Evolutionary conservation across 2,888 invertebrate species (phyloP), one percentile per base, ranked within the genome.

Genomic region (Habrosyne pyritoides): DNA sequence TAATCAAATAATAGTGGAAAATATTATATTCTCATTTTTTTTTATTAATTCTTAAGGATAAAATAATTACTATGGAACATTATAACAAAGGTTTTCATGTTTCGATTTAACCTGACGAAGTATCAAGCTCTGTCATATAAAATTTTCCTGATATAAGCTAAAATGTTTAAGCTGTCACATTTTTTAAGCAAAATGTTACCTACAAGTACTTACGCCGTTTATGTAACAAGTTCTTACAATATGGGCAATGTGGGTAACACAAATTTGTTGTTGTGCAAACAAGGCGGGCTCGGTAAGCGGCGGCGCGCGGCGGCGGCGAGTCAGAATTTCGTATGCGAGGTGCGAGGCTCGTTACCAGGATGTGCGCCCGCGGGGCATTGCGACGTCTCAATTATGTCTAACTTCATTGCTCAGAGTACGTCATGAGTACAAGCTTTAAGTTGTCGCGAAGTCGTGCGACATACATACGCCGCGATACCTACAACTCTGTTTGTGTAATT

Each of bases 321-420:
- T 55, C 59, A 56, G 24, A 63, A 73, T 69, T 83, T 83, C 71
- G 85, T 86, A 88, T 87, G 84, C 87, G 77, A 81, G 79, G 75
- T 78, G 81, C 69, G 84, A 78, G 63, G 62, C 84, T 86, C 84
- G 86, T 87, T 86, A 86, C 79, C 73, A 64, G 61, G 69, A 66
- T 69, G 69, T 67, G 74, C 69, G 75, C 82, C 85, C 86, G 75
- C 78, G 76, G 82, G 84, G 82, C 81, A 81, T 80, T 76, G 79
- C 79, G 81, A 79, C 82, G 79, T 81, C 83, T 85, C 86, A 87
- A 87, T 89, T 89, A 89, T 85, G 77, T 81, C 83, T 85, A 87
- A 88, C 86, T 84, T 85, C 83, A 83, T 89, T 87, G 81, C 81
- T 79, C 77, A 75, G 75, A 77, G 73, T 79, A 79, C 69, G 79